Evolutionary conservation across 2,113 vertebrate species (phyloP).

Genomic region (Camelus dromedarius): DNA sequence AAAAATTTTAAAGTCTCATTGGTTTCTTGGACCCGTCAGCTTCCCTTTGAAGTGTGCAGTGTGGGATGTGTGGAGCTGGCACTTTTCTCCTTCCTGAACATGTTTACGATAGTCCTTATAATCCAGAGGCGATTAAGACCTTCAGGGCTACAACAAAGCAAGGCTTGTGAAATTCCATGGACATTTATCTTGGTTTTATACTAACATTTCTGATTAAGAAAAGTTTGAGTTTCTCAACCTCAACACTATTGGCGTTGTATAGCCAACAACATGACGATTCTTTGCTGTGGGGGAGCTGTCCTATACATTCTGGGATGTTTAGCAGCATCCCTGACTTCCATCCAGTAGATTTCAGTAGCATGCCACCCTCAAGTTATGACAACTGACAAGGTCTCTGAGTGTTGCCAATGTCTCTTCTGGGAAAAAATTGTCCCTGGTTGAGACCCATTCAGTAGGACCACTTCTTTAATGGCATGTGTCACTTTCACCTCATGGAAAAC

Average conservation of each 20-base stretch:
- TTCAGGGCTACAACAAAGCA: background rate
- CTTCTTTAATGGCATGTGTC: background rate
- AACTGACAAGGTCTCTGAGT: background rate
- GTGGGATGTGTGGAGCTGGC: background rate
- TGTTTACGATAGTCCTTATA: background rate
- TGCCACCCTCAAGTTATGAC: background rate
- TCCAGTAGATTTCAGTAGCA: constrained; percentile 63
- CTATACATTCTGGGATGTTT: background rate
- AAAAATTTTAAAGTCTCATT: background rate
- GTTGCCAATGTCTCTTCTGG: background rate
- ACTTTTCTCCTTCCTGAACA: background rate
- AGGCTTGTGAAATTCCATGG: background rate
- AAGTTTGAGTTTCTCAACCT: background rate
- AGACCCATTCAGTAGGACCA: background rate
- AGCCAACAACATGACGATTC: background rate
- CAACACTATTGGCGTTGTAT: background rate
- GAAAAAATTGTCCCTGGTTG: background rate
- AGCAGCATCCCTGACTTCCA: background rate
- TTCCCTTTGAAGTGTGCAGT: background rate
- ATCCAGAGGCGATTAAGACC: background rate
- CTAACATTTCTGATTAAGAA: background rate
- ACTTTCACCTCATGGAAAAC: background rate
- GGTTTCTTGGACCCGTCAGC: background rate
- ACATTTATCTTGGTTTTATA: background rate
- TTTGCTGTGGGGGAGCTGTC: background rate